Evolutionary conservation across 2,797 vertebrate genomes (phyloP).

Genomic region (Melanotaenia trifasciata): DNA sequence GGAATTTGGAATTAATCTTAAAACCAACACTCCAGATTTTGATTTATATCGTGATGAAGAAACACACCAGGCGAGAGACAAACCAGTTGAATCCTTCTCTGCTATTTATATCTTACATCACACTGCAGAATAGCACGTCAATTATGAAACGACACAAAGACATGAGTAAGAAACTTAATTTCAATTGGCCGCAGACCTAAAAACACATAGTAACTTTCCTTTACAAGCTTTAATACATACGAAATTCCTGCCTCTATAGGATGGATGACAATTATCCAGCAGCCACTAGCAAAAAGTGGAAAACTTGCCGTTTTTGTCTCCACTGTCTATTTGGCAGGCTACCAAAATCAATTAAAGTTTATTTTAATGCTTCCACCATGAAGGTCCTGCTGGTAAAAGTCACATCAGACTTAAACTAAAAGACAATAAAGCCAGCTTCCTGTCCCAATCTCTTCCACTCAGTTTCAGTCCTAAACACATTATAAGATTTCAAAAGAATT

Average conservation of each 20-base stretch:
- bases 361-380: conserved; percentile 21
- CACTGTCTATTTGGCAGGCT: conserved; percentile 43
- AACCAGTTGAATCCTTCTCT: conserved; percentile 43
- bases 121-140: conserved; percentile 17
- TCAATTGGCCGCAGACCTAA: conserved; percentile 51
- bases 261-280: conserved; percentile 29
- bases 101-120: conserved; percentile 34
- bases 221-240: conserved; percentile 27
- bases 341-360: conserved; percentile 58
- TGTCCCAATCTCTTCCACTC: not conserved
- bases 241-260: conserved; percentile 34
- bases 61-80: conserved; percentile 25
- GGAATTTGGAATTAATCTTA: conserved; percentile 33
- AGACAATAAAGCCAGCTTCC: conserved; percentile 31
- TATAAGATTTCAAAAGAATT: not conserved
- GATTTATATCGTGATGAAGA: conserved; percentile 51
- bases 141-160: conserved; percentile 21
- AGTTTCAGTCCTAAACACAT: conserved; percentile 2
- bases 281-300: conserved; percentile 39
- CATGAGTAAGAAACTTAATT: conserved; percentile 27
- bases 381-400: conserved; percentile 12
- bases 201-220: conserved; percentile 57
- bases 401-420: conserved; percentile 12
- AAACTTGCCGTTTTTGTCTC: conserved; percentile 42
- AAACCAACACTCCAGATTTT: conserved; percentile 28